Percentiles rank a stretch among this genome's conserved stretches.
These are phyloP conservation scores for Pristionchus maxplancki DNA, from an alignment of 2,888 invertebrate species.

Conservation along the genomic window DNA sequence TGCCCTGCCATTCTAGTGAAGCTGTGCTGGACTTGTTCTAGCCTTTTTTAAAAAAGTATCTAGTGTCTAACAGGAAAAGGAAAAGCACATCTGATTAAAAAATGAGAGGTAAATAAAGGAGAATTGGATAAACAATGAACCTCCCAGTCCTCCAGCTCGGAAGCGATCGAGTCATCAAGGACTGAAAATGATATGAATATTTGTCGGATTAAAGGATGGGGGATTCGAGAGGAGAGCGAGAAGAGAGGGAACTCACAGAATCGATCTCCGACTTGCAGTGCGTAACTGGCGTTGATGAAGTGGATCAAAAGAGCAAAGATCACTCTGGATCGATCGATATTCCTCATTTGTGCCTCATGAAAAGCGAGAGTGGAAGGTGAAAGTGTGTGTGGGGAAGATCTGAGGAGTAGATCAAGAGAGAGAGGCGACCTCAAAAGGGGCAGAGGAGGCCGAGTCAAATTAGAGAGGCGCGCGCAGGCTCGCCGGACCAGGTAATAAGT, in stretches of 20 bases:
- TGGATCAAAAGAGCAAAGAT: not conserved
- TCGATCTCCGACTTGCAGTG: slow-evolving; percentile 8
- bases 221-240: not conserved
- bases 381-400: slow-evolving; percentile 22
- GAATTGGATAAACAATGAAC: not conserved
- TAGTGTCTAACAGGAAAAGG: no score
- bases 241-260: not conserved
- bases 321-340: not conserved
- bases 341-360: slow-evolving; percentile 14
- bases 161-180: slow-evolving; percentile 6
- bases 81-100: no score
- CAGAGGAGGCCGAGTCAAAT: not conserved
- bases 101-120: not conserved
- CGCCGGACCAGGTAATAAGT: slow-evolving; percentile 42
- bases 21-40: no score
- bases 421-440: slow-evolving; percentile 41
- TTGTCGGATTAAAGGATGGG: not conserved
- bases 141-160: slow-evolving; percentile 50
- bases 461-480: not conserved
- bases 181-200: not conserved
- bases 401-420: slow-evolving; percentile 17
- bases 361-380: slow-evolving; percentile 22
- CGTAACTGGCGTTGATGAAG: not conserved
- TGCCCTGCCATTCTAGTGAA: no score
- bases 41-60: no score